Conservation (phyloP, 2,888 invertebrate species). For the Eulithis testata region DNA sequence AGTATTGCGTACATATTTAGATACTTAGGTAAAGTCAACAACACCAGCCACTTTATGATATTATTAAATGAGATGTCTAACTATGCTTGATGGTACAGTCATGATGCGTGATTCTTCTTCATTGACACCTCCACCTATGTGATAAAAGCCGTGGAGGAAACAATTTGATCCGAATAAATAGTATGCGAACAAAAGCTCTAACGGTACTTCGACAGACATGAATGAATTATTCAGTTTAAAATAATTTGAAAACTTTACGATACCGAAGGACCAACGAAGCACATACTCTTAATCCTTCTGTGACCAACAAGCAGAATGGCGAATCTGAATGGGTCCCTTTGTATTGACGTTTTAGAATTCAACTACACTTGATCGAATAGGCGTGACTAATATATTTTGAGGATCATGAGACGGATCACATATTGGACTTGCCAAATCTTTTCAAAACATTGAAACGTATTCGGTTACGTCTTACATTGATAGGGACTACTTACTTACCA, state of each 20-base stretch:
- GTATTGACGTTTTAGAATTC: conserved; percentile 40
- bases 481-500: conserved; percentile 24
- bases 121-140: not conserved
- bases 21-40: not conserved
- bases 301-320: conserved; percentile 17
- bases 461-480: conserved; percentile 34
- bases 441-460: conserved; percentile 39
- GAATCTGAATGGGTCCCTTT: conserved; percentile 37
- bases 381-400: conserved; percentile 47
- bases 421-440: conserved; percentile 50
- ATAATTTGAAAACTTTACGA: conserved; percentile 50
- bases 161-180: not conserved
- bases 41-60: not conserved
- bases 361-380: conserved; percentile 52
- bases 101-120: no score
- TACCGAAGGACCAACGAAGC: conserved; percentile 36
- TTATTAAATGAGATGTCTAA: not conserved
- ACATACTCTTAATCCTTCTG: conserved; percentile 17
- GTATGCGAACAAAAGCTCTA: conserved; percentile 13
- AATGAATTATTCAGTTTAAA: conserved; percentile 35
- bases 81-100: no score
- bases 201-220: conserved; percentile 28
- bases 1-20: not conserved
- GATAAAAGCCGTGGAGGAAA: not conserved
- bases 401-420: conserved; percentile 39